These are phyloP conservation scores for Drosophila kurseongensis DNA, from an alignment of 1,140 invertebrate genomes.

Conservation along the genomic window DNA sequence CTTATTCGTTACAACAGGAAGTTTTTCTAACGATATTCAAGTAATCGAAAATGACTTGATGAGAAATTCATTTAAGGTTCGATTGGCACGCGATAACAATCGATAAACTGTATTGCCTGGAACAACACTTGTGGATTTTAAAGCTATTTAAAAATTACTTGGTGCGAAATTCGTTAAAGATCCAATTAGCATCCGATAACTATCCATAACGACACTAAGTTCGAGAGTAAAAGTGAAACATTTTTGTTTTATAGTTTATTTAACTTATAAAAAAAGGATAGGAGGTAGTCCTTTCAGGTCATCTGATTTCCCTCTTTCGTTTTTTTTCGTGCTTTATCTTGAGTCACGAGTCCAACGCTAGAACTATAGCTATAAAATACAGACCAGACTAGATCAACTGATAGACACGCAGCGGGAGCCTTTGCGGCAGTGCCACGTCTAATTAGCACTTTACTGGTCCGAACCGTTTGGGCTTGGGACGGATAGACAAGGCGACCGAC, in stretches of 20 bases:
- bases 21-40: too few relatives aligned
- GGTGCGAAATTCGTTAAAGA: too few relatives aligned
- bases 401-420: conserved; percentile 59
- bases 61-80: too few relatives aligned
- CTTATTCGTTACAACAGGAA: too few relatives aligned
- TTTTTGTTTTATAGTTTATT: too few relatives aligned
- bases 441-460: conserved; percentile 61
- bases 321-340: conserved; percentile 1
- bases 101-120: background rate
- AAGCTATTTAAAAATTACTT: too few relatives aligned
- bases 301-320: conserved; percentile 1
- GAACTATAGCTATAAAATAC: conserved; percentile 16
- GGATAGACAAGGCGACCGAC: conserved; percentile 23
- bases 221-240: too few relatives aligned
- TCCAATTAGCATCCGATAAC: too few relatives aligned
- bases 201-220: too few relatives aligned
- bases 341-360: conserved; percentile 47
- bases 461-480: conserved; percentile 26
- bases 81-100: background rate
- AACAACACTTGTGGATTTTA: too few relatives aligned
- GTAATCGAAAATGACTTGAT: too few relatives aligned
- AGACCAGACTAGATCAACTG: conserved; percentile 49
- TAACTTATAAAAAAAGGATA: background rate
- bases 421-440: conserved; percentile 54
- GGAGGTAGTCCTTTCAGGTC: conserved; percentile 2